Evolutionary conservation across 2,888 invertebrate genomes (phyloP).

Genomic region (Macrosoma leucophasiata): DNA sequence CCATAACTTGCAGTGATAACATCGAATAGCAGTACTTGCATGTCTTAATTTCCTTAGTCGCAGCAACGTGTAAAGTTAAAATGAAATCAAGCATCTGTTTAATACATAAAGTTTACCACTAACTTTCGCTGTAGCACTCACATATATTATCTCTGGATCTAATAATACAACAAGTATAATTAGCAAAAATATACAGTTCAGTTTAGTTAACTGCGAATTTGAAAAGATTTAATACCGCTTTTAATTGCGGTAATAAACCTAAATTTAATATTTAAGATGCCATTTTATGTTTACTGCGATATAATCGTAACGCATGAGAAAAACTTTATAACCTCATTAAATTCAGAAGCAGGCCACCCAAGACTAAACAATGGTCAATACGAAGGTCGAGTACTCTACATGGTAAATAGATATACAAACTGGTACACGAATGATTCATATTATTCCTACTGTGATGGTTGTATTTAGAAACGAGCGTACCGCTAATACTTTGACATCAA

Average conservation of each 20-base stretch:
- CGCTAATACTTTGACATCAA: constrained; percentile 62
- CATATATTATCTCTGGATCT: no score
- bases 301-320: constrained; percentile 34
- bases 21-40: no score
- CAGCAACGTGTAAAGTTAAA: no score
- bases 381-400: constrained; percentile 1
- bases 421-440: constrained; percentile 21
- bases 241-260: constrained; percentile 43
- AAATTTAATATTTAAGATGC: constrained; percentile 35
- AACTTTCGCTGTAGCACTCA: no score
- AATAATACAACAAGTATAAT: no score
- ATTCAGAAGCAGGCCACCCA: constrained; percentile 36
- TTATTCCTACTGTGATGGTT: constrained; percentile 20
- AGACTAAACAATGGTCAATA: constrained; percentile 8
- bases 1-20: no score
- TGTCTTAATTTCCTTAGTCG: no score
- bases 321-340: constrained; percentile 36
- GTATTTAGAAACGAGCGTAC: constrained; percentile 30
- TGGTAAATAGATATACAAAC: constrained; percentile 5
- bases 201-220: no score
- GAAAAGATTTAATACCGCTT: no score
- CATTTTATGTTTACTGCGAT: constrained; percentile 41
- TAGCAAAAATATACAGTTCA: no score
- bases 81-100: no score
- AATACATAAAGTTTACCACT: no score